phyloP scores from a whole-genome alignment of 1,140 invertebrate species.

The Pseudomyrmex flavicornis region DNA sequence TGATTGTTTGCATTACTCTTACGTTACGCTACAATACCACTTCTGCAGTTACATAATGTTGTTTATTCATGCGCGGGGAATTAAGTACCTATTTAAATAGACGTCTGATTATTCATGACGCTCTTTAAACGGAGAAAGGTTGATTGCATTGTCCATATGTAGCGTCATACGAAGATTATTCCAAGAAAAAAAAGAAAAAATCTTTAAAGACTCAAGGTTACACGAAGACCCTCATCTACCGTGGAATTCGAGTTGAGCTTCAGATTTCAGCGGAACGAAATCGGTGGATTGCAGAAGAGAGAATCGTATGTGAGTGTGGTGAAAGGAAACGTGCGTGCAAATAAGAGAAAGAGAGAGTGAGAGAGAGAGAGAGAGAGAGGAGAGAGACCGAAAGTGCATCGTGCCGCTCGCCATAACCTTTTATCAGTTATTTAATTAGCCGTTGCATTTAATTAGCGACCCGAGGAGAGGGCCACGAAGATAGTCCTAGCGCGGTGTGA shows the following conservation, averaged over 20 bases:
- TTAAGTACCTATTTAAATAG: conserved; percentile 40
- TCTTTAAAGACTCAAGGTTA: conserved; percentile 64
- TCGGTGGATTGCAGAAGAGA: not conserved
- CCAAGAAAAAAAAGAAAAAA: conserved; percentile 33
- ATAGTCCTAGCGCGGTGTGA: conserved; percentile 55
- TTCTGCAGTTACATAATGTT: conserved; percentile 15
- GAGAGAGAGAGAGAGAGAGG: not conserved
- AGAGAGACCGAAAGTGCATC: conserved; percentile 61
- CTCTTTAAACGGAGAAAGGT: conserved; percentile 22
- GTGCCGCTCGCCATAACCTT: conserved; percentile 70
- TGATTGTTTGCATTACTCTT: conserved; percentile 8
- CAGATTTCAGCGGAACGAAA: conserved; percentile 62
- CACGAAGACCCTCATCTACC: conserved; percentile 50
- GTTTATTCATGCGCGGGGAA: conserved; percentile 12
- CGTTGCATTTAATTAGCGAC: conserved; percentile 79
- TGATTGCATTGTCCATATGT: conserved; percentile 25
- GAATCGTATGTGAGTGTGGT: not conserved
- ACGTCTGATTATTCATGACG: conserved; percentile 1
- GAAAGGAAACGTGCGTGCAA: conserved; percentile 17
- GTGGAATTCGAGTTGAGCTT: conserved; percentile 68
- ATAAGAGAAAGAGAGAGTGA: not conserved
- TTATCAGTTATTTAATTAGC: conserved; percentile 81
- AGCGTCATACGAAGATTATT: conserved; percentile 41
- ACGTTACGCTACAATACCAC: conserved; percentile 32
- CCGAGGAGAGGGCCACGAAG: conserved; percentile 64